A percentile compares a stretch with the other conserved stretches of the same genome.
phyloP scores from a whole-genome alignment of 1,140 invertebrate species.

The Brachionus koreanus region DNA sequence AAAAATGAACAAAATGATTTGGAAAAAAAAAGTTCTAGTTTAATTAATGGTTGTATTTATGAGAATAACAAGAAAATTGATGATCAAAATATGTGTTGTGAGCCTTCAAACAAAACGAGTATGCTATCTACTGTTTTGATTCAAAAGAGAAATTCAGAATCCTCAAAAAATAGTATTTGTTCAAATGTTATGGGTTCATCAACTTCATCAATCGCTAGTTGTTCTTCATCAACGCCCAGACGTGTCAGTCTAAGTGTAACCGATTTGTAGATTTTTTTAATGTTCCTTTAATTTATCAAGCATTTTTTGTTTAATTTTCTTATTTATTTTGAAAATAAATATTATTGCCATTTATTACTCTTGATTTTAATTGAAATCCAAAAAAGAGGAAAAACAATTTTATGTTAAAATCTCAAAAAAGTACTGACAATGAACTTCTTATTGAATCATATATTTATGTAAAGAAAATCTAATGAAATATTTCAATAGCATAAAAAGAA shows the following conservation, averaged over 20 bases:
- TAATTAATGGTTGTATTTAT: background rate
- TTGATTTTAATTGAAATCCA: background rate
- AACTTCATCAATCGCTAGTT: background rate
- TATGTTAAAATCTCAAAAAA: background rate
- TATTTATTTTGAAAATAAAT: conserved; percentile 14
- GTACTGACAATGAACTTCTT: too few relatives aligned
- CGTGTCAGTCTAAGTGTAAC: conserved; percentile 39
- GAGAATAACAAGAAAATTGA: background rate
- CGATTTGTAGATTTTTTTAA: conserved; percentile 29
- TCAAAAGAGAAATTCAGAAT: background rate
- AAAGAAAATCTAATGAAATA: too few relatives aligned
- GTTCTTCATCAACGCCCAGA: background rate
- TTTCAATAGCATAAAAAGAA: too few relatives aligned
- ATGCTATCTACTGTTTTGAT: background rate
- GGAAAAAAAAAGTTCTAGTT: background rate
- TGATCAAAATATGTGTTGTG: background rate
- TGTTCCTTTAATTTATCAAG: background rate
- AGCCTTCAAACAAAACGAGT: background rate
- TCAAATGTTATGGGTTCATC: background rate
- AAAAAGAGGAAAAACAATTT: too few relatives aligned
- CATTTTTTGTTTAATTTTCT: background rate
- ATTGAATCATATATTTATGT: too few relatives aligned
- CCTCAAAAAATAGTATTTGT: background rate
- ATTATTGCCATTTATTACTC: background rate
- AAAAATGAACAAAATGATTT: background rate